A percentile compares a stretch with the other conserved stretches of the same genome.
Evolutionary conservation across 1,140 invertebrate species (phyloP).

Genomic region (Diabrotica undecimpunctata): DNA sequence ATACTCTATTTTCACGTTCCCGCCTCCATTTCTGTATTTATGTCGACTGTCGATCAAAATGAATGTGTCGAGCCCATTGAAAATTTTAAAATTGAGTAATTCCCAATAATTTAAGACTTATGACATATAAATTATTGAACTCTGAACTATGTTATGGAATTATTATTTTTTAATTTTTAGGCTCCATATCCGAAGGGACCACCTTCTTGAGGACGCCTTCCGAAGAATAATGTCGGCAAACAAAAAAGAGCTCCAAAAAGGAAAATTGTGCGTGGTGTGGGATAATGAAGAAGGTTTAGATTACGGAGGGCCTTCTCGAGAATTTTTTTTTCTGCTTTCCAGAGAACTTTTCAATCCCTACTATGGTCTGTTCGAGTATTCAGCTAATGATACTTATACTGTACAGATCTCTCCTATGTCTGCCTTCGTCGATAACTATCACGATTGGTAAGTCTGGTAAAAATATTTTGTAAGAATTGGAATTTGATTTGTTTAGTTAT

Average conservation of each 20-base stretch:
- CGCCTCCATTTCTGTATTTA: too few relatives aligned
- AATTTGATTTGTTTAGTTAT: too few relatives aligned
- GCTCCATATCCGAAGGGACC: conserved; percentile 86
- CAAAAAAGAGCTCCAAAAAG: conserved; percentile 93
- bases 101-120: too few relatives aligned
- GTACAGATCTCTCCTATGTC: conserved; percentile 97
- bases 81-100: too few relatives aligned
- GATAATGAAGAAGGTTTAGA: conserved; percentile 95
- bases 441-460: conserved; percentile 77
- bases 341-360: conserved; percentile 97
- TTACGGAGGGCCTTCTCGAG: conserved; percentile 92
- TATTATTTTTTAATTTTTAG: conserved; percentile 51
- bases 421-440: conserved; percentile 95
- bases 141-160: neutral
- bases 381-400: conserved; percentile 95
- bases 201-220: conserved; percentile 93
- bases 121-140: too few relatives aligned
- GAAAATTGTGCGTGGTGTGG: conserved; percentile 91
- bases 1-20: too few relatives aligned
- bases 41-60: too few relatives aligned
- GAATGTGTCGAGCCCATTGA: too few relatives aligned
- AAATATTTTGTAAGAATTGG: neutral
- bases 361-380: conserved; percentile 97
- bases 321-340: conserved; percentile 96
- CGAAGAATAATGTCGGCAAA: conserved; percentile 94